Evolutionary conservation across 1,140 invertebrate species (phyloP).

Genomic region (Wiebesia pumilae): DNA sequence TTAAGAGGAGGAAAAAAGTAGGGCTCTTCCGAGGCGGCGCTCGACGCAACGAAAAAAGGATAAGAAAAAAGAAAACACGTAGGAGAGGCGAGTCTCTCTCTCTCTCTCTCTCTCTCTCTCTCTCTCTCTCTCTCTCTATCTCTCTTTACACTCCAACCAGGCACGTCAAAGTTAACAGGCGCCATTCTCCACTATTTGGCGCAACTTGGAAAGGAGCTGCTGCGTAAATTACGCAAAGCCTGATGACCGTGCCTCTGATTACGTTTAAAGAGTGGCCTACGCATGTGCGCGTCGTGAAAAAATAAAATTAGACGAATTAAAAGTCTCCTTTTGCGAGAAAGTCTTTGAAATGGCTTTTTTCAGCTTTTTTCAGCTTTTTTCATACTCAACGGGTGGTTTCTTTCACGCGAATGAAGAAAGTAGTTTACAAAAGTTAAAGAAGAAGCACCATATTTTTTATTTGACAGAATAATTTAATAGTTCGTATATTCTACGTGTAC

Average conservation of each 20-base stretch:
- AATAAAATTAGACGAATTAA: not conserved
- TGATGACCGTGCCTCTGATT: not conserved
- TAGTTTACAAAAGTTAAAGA: too few relatives aligned
- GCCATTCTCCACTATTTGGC: constrained; percentile 4
- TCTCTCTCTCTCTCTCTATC: not conserved
- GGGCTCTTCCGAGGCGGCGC: not conserved
- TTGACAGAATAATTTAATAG: too few relatives aligned
- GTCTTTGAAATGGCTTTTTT: too few relatives aligned
- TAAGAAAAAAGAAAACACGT: not conserved
- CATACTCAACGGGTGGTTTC: too few relatives aligned
- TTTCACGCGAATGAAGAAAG: too few relatives aligned
- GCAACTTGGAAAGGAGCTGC: constrained; percentile 19
- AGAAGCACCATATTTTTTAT: too few relatives aligned
- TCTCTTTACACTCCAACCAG: not conserved
- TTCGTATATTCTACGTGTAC: too few relatives aligned
- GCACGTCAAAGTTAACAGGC: not conserved
- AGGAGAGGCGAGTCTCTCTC: not conserved
- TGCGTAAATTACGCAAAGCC: constrained; percentile 25
- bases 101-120: too few relatives aligned
- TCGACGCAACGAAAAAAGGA: not conserved
- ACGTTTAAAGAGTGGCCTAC: not conserved
- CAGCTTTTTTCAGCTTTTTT: too few relatives aligned
- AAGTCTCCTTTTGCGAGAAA: not conserved
- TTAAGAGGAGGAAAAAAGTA: not conserved
- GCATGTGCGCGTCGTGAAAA: not conserved